A percentile compares a stretch with the other conserved stretches of the same genome.
Conservation (phyloP, 2,888 invertebrate genomes). For the Dione juno region DNA sequence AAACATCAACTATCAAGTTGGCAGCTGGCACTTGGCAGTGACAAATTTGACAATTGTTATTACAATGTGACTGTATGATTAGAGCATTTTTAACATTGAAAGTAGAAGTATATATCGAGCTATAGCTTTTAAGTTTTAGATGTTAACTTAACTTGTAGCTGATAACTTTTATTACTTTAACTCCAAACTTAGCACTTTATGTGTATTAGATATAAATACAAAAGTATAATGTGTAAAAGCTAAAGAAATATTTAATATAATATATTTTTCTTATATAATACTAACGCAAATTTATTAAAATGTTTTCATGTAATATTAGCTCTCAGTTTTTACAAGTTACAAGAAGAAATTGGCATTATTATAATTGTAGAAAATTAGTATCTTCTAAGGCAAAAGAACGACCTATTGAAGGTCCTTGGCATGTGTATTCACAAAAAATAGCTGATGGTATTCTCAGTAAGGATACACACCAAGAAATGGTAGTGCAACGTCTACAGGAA, state of each 20-base stretch:
- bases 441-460: conserved; percentile 82
- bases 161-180: conserved; percentile 9
- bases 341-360: conserved; percentile 64
- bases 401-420: conserved; percentile 73
- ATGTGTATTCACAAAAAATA: conserved; percentile 83
- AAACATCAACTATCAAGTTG: no score
- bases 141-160: not conserved
- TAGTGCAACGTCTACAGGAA: conserved; percentile 87
- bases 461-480: conserved; percentile 89
- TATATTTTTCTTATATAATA: conserved; percentile 37
- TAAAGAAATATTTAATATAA: conserved; percentile 4
- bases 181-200: conserved; percentile 1
- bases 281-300: conserved; percentile 47
- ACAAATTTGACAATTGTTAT: conserved; percentile 10
- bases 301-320: conserved; percentile 61
- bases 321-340: conserved; percentile 58
- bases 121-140: conserved; percentile 1
- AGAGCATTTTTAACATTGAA: not conserved
- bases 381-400: conserved; percentile 63
- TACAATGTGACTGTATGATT: not conserved
- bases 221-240: conserved; percentile 3
- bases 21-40: not conserved
- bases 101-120: not conserved
- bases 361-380: conserved; percentile 64
- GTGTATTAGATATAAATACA: conserved; percentile 1